Percentiles rank a stretch among this genome's conserved stretches.
phyloP scores from a whole-genome alignment of 2,113 vertebrate species.

The Sigmodon hispidus region DNA sequence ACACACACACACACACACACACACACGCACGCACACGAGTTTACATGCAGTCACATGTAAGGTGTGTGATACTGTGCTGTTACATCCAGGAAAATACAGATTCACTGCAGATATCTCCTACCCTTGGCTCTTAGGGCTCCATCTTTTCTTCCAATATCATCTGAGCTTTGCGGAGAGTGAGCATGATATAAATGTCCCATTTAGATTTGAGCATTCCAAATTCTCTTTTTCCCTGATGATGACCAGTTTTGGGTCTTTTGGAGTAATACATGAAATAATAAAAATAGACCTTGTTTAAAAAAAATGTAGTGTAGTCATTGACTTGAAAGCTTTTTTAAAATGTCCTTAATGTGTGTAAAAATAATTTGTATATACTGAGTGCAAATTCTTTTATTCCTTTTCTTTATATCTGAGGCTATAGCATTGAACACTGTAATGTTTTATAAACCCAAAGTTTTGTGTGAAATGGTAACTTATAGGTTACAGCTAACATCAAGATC shows the following conservation, averaged over 20 bases:
- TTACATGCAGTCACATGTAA: too few species aligned
- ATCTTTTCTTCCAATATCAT: background rate
- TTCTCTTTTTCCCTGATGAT: background rate
- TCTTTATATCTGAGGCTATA: constrained; percentile 42
- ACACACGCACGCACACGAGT: too few species aligned
- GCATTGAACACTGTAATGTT: background rate
- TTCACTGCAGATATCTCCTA: background rate
- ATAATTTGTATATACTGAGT: constrained; percentile 49
- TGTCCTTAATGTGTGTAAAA: constrained; percentile 32
- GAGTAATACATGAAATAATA: background rate
- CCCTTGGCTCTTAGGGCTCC: background rate
- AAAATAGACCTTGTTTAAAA: constrained; percentile 6
- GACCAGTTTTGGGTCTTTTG: background rate
- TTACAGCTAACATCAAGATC: constrained; percentile 52
- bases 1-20: too few species aligned
- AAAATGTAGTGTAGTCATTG: constrained; percentile 39
- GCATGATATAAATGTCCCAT: background rate
- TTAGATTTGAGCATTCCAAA: background rate
- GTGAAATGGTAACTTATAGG: constrained; percentile 49
- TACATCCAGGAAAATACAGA: background rate
- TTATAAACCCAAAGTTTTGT: constrained; percentile 39
- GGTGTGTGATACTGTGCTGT: background rate
- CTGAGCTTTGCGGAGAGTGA: background rate
- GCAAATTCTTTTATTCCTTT: constrained; percentile 28
- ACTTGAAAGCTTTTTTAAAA: constrained; percentile 49